Evolutionary conservation across 2,888 invertebrate species (phyloP), one percentile per base, ranked within the genome.

Genomic region (Sepiola atlantica): DNA sequence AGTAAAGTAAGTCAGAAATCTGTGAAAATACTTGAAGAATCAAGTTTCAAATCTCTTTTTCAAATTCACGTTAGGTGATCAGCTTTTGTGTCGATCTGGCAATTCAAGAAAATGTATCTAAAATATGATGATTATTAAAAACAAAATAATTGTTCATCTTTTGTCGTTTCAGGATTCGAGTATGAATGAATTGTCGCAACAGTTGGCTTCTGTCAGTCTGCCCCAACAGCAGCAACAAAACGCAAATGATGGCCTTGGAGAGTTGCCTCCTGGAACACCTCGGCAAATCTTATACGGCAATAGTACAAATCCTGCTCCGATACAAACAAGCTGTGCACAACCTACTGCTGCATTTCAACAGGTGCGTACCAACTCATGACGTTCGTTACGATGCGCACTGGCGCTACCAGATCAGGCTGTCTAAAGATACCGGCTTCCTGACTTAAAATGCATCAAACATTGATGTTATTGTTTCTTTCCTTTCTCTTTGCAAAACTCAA

Each of bases 321-420:
- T 92, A 92, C 92, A 92, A 55, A 92, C 92, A n/a, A 92, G 92
- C 55, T 92, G 92, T 45, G 55, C 92, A 14, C 92, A 92, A 92
- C 92, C 54, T n/a, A 92, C 92, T 92, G 92, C 92, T 92, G 92
- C 92, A 45, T 92, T n/a, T 92, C 92, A 92, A 92, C 92, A 92
- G 92, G 92, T 92, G 54, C n/a, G 14, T 77, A 77, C 16, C n/a
- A 28, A 77, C n/a, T n/a, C n/a, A n/a, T n/a, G n/a, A n/a, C n/a
- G n/a, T n/a, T n/a, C n/a, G n/a, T n/a, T n/a, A n/a, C n/a, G n/a
- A n/a, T n/a, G n/a, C n/a, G n/a, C n/a, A n/a, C n/a, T n/a, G n/a
- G n/a, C n/a, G n/a, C n/a, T n/a, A n/a, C n/a, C n/a, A n/a, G n/a
- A n/a, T n/a, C n/a, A n/a, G n/a, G n/a, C n/a, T n/a, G n/a, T n/a